Percentiles rank a stretch among this genome's conserved stretches.
phyloP scores from a whole-genome alignment of 2,888 invertebrate genomes.

The Ceraclea dissimilis region DNA sequence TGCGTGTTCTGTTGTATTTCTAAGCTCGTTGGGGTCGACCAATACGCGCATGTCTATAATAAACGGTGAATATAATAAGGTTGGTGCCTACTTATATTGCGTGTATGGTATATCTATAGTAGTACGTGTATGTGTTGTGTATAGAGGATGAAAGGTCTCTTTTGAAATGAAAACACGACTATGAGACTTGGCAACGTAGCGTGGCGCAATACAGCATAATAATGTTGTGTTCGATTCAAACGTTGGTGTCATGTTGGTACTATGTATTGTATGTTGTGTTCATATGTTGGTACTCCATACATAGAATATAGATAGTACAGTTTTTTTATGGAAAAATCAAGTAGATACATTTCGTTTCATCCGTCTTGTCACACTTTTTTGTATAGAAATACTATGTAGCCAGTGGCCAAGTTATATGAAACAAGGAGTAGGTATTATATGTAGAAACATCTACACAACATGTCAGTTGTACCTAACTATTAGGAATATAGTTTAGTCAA shows the following conservation, averaged over 20 bases:
- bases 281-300: too few species aligned
- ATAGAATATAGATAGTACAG: too few species aligned
- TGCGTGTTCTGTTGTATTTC: not conserved
- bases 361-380: too few species aligned
- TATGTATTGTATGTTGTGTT: too few species aligned
- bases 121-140: conserved; percentile 5
- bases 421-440: too few species aligned
- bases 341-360: not conserved
- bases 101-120: conserved; percentile 12
- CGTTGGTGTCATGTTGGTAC: too few species aligned
- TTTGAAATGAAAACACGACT: conserved; percentile 14
- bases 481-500: too few species aligned
- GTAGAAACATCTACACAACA: too few species aligned
- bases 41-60: conserved; percentile 19
- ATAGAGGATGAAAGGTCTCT: conserved; percentile 4
- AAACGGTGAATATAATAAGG: conserved; percentile 4
- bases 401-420: too few species aligned
- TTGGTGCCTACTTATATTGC: conserved; percentile 11
- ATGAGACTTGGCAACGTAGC: conserved; percentile 15
- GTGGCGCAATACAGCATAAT: not conserved
- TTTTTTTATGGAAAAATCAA: not conserved
- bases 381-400: too few species aligned
- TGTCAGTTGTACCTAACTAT: too few species aligned
- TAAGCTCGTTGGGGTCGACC: conserved; percentile 5
- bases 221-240: too few species aligned